Evolutionary conservation across 1,140 invertebrate species (phyloP).

Genomic region (Aethina tumida): DNA sequence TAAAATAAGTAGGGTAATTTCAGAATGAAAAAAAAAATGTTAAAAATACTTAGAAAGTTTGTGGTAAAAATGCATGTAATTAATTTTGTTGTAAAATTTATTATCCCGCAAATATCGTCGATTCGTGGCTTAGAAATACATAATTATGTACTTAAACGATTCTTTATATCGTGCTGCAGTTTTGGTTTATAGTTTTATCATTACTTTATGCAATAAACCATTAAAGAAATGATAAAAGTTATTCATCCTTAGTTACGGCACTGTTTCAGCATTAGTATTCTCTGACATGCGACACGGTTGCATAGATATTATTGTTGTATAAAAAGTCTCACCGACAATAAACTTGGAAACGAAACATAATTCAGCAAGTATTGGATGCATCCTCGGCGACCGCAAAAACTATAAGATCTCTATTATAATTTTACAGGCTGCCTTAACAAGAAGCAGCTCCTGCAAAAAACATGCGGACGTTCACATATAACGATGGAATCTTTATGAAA

Average conservation of each 20-base stretch:
- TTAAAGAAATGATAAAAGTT: constrained; percentile 7
- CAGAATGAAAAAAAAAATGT: no score
- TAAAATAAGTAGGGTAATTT: no score
- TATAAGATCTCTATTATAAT: constrained; percentile 28
- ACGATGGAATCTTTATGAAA: constrained; percentile 20
- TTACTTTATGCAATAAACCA: no score
- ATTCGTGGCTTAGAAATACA: no score
- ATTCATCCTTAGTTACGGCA: constrained; percentile 4
- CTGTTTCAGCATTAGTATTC: constrained; percentile 18
- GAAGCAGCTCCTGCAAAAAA: constrained; percentile 18
- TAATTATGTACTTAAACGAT: no score
- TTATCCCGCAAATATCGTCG: no score
- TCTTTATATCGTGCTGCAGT: no score
- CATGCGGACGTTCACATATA: constrained; percentile 18
- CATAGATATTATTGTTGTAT: constrained; percentile 18
- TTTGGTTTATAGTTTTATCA: no score
- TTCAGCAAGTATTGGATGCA: constrained; percentile 18
- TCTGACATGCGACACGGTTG: constrained; percentile 17
- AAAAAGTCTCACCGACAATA: constrained; percentile 20
- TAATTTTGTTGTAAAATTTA: no score
- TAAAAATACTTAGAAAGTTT: no score
- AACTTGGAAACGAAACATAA: constrained; percentile 24
- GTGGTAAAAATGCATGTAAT: no score
- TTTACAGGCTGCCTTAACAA: constrained; percentile 26
- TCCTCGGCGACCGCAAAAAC: constrained; percentile 16